Percentiles rank a stretch among this genome's conserved stretches.
Evolutionary conservation across 2,888 invertebrate species (phyloP).

Genomic region (Pristionchus mayeri): DNA sequence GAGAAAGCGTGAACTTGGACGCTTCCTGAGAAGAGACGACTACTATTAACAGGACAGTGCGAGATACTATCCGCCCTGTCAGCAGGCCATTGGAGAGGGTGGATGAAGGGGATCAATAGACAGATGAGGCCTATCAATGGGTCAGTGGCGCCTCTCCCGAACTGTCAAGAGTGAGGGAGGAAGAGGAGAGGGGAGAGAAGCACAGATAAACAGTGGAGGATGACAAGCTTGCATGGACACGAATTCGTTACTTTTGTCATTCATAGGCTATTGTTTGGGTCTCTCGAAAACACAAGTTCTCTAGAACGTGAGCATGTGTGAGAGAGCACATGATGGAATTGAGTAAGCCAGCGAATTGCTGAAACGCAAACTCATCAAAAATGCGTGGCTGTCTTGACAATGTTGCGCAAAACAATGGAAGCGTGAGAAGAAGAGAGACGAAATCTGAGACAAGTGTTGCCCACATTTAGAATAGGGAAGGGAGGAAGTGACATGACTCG

Average conservation of each 20-base stretch:
- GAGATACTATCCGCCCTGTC: neutral
- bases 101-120: neutral
- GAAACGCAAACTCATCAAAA: neutral
- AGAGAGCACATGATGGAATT: too few species aligned
- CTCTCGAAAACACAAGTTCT: too few species aligned
- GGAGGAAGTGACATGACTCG: neutral
- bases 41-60: too few species aligned
- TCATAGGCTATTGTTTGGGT: too few species aligned
- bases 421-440: neutral
- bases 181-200: constrained; percentile 15
- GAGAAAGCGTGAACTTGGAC: too few species aligned
- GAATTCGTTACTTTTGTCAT: too few species aligned
- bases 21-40: too few species aligned
- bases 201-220: constrained; percentile 29
- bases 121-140: neutral
- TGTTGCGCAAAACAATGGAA: constrained; percentile 19
- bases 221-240: too few species aligned
- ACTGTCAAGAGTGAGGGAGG: constrained; percentile 9
- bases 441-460: neutral
- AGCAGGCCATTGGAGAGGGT: constrained; percentile 2
- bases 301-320: too few species aligned
- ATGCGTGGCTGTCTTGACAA: neutral
- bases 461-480: neutral
- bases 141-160: neutral
- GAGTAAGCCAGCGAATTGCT: too few species aligned